Evolutionary conservation across 2,113 vertebrate genomes (phyloP), one percentile per base, ranked within the genome.

Genomic region (Manacus vitellinus): DNA sequence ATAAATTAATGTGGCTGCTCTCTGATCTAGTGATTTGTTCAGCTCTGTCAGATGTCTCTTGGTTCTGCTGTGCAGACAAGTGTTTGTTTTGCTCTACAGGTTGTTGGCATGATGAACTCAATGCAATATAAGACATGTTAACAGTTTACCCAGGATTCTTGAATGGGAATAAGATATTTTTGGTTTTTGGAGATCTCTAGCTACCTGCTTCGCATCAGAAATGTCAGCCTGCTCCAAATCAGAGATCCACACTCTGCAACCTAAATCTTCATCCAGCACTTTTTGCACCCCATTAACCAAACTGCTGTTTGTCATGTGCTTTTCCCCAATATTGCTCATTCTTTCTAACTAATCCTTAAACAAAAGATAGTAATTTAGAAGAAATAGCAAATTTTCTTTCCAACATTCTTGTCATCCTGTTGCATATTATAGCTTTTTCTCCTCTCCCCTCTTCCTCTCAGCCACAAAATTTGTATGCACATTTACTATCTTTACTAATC

Each of bases 101-200:
- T 55, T 81, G 37, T 21, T 74, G 74, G 62, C 30, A 10, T 1
- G 3, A 55, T 55, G 35, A 88, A 59, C 5, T 4, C 51, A 28
- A 41, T 31, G 59, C 63, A 76, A 16, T 20, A 56, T 20, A 7
- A 93, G 46, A 44, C 6, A 17, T 28, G 31, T 14, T 5, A 6
- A n/a, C 0, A 85, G 23, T 30, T 73, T 58, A 79, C 44, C 43
- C 37, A 30, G 66, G 79, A 65, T 33, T 67, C 15, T 49, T 79
- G 10, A 16, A 58, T 0, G 2, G 56, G 87, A 85, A 66, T 21
- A 46, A 74, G 33, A 18, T 28, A 24, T 78, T 67, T 78, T 19
- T 46, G 49, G 12, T 62, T 44, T 23, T 67, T 82, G 21, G 31
- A 21, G 4, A 30, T 41, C 0, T 0, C 30, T 47, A 59, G 11